A percentile compares a stretch with the other conserved stretches of the same genome.
These are phyloP conservation scores for Camponotus floridanus DNA, from an alignment of 1,140 invertebrate genomes.

Conservation along the genomic window DNA sequence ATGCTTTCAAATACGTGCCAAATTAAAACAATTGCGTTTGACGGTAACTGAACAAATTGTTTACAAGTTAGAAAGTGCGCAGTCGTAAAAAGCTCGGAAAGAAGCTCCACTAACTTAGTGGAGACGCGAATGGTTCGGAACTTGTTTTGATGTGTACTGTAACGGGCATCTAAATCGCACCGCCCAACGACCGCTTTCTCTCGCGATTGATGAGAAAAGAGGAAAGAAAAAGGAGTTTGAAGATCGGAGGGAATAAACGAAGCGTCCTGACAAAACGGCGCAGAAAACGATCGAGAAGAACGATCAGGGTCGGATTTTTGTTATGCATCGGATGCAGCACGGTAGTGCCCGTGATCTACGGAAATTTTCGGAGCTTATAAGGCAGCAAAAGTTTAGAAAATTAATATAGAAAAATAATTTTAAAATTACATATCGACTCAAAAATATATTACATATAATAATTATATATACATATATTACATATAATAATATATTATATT, in stretches of 20 bases:
- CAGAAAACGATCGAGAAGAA: not conserved
- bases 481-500: too few relatives aligned
- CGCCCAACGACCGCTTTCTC: not conserved
- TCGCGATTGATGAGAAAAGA: slow-evolving; percentile 12
- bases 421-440: not conserved
- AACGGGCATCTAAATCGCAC: not conserved
- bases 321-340: too few relatives aligned
- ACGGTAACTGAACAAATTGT: slow-evolving; percentile 17
- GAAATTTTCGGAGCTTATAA: not conserved
- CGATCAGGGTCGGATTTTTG: not conserved
- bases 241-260: slow-evolving; percentile 27
- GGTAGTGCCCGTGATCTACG: not conserved
- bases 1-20: not conserved
- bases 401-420: not conserved
- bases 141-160: slow-evolving; percentile 33
- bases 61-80: slow-evolving; percentile 25
- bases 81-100: slow-evolving; percentile 34
- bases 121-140: slow-evolving; percentile 22
- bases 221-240: not conserved
- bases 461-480: too few relatives aligned
- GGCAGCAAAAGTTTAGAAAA: not conserved
- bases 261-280: slow-evolving; percentile 15
- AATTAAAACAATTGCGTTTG: slow-evolving; percentile 3
- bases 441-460: too few relatives aligned
- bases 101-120: not conserved